Conservation (phyloP, 2,113 vertebrate genomes). For the Atlantisia rogersi region DNA sequence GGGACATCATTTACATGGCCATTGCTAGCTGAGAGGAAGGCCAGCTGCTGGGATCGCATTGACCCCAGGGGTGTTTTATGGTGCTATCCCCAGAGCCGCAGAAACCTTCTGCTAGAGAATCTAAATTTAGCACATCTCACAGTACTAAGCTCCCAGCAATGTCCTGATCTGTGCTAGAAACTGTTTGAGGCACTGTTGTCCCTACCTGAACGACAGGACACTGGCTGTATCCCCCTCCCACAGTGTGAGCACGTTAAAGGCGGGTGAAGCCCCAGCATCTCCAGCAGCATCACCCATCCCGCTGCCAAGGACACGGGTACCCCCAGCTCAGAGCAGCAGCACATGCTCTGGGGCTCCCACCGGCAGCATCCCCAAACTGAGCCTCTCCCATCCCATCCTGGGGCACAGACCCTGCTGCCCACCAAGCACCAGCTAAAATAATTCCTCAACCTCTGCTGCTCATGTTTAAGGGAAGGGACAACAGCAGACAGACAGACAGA, state of each 20-base stretch:
- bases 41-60: not conserved
- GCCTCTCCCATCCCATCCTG: rapidly evolving
- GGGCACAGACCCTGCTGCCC: not conserved
- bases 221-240: not conserved
- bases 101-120: not conserved
- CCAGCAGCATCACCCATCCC: not conserved
- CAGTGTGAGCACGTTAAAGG: not conserved
- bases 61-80: not conserved
- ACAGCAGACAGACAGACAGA: not conserved
- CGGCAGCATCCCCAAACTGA: not conserved
- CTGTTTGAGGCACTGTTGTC: rapidly evolving
- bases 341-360: not conserved
- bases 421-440: rapidly evolving
- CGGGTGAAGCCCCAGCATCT: not conserved
- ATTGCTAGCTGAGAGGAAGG: no score
- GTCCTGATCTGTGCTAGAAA: not conserved
- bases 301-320: not conserved
- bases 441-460: not conserved
- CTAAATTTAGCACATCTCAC: not conserved
- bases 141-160: not conserved
- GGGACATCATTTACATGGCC: not conserved
- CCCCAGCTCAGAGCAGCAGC: not conserved
- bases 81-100: not conserved
- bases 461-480: rapidly evolving
- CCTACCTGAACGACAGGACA: not conserved